Evolutionary conservation across 30 jellyfish, hydroid and myxozoan genomes (phyloP).

Genomic region (Hydractinia symbiolongicarpus): DNA sequence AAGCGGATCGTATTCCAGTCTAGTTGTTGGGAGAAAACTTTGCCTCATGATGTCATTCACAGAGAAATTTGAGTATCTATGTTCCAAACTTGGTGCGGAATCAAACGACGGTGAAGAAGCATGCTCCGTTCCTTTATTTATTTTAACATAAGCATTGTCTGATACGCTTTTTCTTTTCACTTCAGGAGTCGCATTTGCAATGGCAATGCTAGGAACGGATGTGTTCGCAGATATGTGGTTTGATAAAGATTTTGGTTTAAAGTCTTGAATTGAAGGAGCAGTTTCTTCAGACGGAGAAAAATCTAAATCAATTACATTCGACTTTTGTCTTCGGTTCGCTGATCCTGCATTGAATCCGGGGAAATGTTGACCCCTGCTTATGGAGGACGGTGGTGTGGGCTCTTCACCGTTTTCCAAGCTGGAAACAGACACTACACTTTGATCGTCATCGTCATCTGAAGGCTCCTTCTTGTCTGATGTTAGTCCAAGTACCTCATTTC

Average conservation of each 20-base stretch:
- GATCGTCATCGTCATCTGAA: conserved; percentile 8
- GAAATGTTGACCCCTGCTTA: neutral
- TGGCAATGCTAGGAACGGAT: neutral
- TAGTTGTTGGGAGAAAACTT: conserved; percentile 31
- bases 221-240: neutral
- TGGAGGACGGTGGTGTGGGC: conserved; percentile 4
- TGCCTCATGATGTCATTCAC: conserved; percentile 37
- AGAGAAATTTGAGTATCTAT: conserved; percentile 19
- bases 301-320: conserved; percentile 2
- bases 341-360: neutral
- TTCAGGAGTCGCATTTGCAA: neutral
- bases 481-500: neutral
- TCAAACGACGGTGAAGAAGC: conserved; percentile 27
- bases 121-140: neutral
- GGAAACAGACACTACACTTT: conserved; percentile 2
- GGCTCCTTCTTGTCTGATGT: neutral
- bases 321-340: neutral
- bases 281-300: neutral
- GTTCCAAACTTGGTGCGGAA: conserved; percentile 11
- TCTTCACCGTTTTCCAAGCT: conserved; percentile 11
- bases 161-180: neutral
- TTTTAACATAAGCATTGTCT: neutral
- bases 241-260: neutral
- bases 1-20: conserved; percentile 3
- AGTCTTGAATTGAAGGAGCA: neutral